Evolutionary conservation across 2,888 invertebrate genomes (phyloP).

Genomic region (Drosophila quasianomalipes): DNA sequence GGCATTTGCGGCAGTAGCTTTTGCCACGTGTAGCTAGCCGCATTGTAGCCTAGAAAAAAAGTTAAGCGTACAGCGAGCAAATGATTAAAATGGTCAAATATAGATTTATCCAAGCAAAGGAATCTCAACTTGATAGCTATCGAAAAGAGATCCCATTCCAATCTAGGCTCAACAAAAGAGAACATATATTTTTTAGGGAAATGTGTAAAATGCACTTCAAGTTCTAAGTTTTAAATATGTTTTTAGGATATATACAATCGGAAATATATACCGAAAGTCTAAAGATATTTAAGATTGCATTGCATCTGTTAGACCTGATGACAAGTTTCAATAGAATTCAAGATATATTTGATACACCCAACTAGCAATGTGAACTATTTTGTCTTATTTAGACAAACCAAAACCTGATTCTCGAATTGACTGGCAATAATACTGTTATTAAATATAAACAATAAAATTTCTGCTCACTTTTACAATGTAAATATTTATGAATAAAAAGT

Average conservation of each 20-base stretch:
- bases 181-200: background rate
- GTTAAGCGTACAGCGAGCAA: background rate
- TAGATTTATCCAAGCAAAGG: background rate
- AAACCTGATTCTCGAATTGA: background rate
- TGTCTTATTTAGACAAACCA: background rate
- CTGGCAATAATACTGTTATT: background rate
- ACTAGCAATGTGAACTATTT: background rate
- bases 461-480: background rate
- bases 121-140: background rate
- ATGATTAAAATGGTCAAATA: background rate
- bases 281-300: background rate
- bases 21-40: constrained; percentile 85
- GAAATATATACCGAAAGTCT: background rate
- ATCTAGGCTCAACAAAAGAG: background rate
- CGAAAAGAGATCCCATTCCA: background rate
- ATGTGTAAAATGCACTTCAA: background rate
- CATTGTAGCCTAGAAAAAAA: constrained; percentile 82
- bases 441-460: background rate
- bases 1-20: constrained; percentile 84
- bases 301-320: background rate
- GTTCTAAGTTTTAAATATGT: background rate
- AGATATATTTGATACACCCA: background rate
- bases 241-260: background rate
- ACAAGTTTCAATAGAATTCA: background rate
- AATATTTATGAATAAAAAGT: background rate